A percentile compares a stretch with the other conserved stretches of the same genome.
Conservation (phyloP, 2,888 invertebrate species). For the Axea sp. region DNA sequence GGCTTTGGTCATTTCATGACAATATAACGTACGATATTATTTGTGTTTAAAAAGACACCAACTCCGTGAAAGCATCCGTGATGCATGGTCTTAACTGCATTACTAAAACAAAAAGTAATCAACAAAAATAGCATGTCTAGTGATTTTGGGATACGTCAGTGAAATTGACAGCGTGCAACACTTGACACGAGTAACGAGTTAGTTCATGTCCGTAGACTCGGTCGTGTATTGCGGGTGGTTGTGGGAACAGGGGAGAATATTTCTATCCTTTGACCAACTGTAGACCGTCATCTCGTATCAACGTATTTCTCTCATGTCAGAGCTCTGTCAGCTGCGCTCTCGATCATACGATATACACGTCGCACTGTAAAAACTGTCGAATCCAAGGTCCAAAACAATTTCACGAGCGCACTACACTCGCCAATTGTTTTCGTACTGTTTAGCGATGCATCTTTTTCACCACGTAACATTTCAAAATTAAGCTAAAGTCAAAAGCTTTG, state of each 20-base stretch:
- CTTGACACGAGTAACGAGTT: constrained; percentile 37
- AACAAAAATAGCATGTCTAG: constrained; percentile 28
- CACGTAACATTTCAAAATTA: constrained; percentile 7
- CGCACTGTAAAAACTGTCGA: neutral
- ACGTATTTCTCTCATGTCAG: constrained; percentile 56
- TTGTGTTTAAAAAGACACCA: too few species aligned
- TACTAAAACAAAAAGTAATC: too few species aligned
- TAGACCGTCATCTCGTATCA: constrained; percentile 58
- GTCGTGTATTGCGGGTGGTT: constrained; percentile 36
- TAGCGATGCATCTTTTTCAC: constrained; percentile 10
- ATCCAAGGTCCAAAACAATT: neutral
- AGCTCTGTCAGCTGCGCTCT: constrained; percentile 35
- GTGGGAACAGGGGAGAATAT: constrained; percentile 46
- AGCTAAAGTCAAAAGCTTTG: neutral
- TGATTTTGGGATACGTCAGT: constrained; percentile 51
- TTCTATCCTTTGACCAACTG: constrained; percentile 39
- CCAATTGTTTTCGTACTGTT: constrained; percentile 8
- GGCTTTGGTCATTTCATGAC: too few species aligned
- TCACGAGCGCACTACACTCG: too few species aligned
- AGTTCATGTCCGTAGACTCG: constrained; percentile 17
- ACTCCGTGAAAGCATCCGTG: too few species aligned
- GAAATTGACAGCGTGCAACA: constrained; percentile 40
- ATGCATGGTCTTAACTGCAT: too few species aligned
- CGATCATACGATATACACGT: neutral
- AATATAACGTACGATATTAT: too few species aligned